Evolutionary conservation across 2,113 vertebrate genomes (phyloP), one percentile per base, ranked within the genome.

Genomic region (Ursus arctos): DNA sequence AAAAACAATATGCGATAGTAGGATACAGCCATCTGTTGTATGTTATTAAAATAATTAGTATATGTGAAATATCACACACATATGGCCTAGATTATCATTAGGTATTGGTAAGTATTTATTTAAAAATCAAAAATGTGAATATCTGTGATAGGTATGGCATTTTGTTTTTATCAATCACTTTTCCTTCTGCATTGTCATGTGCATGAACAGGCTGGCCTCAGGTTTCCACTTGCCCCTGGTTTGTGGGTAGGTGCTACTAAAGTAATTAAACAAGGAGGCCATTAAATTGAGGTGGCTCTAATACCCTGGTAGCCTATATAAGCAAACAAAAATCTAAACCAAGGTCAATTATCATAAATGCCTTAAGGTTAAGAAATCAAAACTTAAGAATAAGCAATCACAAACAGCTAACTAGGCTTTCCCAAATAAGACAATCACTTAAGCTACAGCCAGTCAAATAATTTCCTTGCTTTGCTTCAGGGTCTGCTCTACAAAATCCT

Each of bases 31-130:
- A 14, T 65, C 49, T 72, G 33, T 26, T 69, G 4, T 22, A 65
- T 77, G 15, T 69, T 69, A 91, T 76, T 92, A 61, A 92, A 92
- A 87, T 76, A 74, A 87, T 22, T 61, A 94, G 80, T 40, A 6
- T 61, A 82, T 90, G 55, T 90, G 40, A 90, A 77, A 65, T 71
- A 51, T 8, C 55, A 8, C 12, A 18, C 4, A 36, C 12, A 40
- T 53, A n/a, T 59, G 85, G 47, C 33, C 67, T 74, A 14, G 28
- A 65, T 4, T 21, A 63, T 24, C 55, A 16, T 49, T 63, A 19
- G 22, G 6, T 79, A 92, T 28, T 24, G 28, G 18, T 11, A 92
- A 90, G 31, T 87, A 76, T 28, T 71, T 74, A 6, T 24, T 80
- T 57, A 59, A 94, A 65, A 40, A 49, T n/a, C 4, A 36, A 59